These are phyloP conservation scores for Ascidia mentula DNA, from an alignment of 23 tunicate genomes.

Conservation along the genomic window DNA sequence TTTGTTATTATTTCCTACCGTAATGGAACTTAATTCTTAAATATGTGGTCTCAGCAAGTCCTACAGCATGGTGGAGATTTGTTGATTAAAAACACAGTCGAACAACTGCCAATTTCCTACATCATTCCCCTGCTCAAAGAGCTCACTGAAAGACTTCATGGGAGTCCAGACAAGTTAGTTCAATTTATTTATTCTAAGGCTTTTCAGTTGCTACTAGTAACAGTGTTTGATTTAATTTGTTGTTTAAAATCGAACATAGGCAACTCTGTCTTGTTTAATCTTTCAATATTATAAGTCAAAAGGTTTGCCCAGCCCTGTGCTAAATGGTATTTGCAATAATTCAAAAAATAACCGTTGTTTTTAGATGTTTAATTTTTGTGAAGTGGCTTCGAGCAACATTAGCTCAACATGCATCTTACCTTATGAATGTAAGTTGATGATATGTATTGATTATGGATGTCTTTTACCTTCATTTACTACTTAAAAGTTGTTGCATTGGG, in stretches of 20 bases:
- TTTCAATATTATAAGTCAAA: neutral
- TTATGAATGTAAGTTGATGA: slow-evolving; percentile 76
- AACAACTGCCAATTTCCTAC: slow-evolving; percentile 45
- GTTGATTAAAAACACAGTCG: slow-evolving; percentile 60
- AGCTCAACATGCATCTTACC: slow-evolving; percentile 60
- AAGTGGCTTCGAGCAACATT: slow-evolving; percentile 68
- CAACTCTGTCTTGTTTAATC: neutral
- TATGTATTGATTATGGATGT: no score
- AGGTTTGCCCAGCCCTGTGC: neutral
- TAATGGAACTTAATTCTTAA: no score
- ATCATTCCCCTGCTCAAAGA: slow-evolving; percentile 64
- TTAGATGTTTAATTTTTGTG: slow-evolving; percentile 57
- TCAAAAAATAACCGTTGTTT: no score
- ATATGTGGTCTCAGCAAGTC: slow-evolving; percentile 74
- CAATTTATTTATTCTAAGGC: no score
- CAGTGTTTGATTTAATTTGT: neutral
- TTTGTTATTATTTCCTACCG: no score
- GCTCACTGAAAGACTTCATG: slow-evolving; percentile 46
- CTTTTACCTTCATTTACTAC: no score
- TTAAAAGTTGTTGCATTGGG: no score
- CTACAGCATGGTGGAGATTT: slow-evolving; percentile 62
- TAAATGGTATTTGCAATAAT: no score
- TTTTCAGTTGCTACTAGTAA: no score
- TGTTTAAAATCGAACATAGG: neutral
- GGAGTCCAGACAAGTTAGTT: slow-evolving; percentile 57